Conservation (phyloP, 2,113 vertebrate species). For the Miniopterus natalensis region DNA sequence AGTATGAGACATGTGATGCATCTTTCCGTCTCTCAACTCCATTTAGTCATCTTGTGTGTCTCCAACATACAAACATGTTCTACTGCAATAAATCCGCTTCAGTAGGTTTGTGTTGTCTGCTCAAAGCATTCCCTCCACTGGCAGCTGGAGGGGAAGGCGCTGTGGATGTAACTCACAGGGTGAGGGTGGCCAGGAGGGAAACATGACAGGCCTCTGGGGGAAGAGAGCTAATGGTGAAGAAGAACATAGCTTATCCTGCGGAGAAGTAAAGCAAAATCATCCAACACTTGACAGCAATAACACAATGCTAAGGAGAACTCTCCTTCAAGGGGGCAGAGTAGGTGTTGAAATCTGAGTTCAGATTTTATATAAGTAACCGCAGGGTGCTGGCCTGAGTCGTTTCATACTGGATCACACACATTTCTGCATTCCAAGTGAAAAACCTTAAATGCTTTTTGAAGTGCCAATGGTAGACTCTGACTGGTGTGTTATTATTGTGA, state of each 20-base stretch:
- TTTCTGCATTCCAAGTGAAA: not conserved
- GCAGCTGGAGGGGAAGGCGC: not conserved
- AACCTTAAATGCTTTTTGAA: conserved; percentile 1
- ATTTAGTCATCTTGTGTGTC: not conserved
- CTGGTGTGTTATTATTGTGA: not conserved
- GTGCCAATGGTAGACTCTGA: not conserved
- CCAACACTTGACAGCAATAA: not conserved
- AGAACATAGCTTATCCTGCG: fast-evolving
- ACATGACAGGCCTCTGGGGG: not conserved
- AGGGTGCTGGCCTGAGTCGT: not conserved
- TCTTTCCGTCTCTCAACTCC: not conserved
- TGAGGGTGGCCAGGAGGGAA: not conserved
- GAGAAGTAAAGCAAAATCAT: not conserved
- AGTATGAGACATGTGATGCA: not conserved
- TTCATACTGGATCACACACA: not conserved
- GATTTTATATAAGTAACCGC: not conserved
- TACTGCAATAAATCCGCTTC: not conserved
- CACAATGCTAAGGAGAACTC: not conserved
- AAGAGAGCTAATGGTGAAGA: not conserved
- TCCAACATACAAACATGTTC: not conserved
- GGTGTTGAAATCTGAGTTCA: not conserved
- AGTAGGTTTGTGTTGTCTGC: not conserved
- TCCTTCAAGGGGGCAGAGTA: not conserved
- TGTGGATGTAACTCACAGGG: not conserved
- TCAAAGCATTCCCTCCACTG: not conserved